These are phyloP conservation scores for Plecotus auritus DNA, from an alignment of 2,113 vertebrate species.

Conservation along the genomic window DNA sequence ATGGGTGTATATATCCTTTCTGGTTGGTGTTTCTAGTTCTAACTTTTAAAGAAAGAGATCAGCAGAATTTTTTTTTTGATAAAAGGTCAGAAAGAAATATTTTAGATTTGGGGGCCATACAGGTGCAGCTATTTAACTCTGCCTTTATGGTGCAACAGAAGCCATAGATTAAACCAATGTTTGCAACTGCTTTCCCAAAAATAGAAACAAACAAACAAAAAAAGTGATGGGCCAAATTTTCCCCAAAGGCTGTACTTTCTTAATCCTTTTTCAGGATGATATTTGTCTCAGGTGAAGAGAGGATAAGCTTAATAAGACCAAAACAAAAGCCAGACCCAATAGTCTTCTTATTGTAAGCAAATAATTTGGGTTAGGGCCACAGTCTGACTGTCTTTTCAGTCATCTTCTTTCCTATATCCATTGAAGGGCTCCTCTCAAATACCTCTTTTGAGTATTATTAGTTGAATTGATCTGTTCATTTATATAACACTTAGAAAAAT, in stretches of 20 bases:
- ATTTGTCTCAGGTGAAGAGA: not conserved
- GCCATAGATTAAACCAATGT: not conserved
- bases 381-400: not conserved
- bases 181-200: not conserved
- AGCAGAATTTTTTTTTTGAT: not conserved
- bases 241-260: not conserved
- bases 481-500: not conserved
- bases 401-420: not conserved
- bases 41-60: not conserved
- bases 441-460: not conserved
- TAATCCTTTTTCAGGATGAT: not conserved
- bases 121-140: not conserved
- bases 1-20: no score
- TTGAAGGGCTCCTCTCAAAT: not conserved
- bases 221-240: accelerated
- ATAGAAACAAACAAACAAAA: not conserved
- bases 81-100: not conserved
- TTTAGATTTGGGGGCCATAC: not conserved
- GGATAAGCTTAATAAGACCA: not conserved
- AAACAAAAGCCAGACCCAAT: not conserved
- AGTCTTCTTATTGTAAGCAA: not conserved
- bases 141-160: not conserved
- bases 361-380: not conserved
- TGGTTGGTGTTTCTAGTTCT: not conserved
- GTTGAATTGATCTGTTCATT: not conserved